These are phyloP conservation scores for Sceloporus undulatus DNA, from an alignment of 2,113 vertebrate species.

Conservation along the genomic window DNA sequence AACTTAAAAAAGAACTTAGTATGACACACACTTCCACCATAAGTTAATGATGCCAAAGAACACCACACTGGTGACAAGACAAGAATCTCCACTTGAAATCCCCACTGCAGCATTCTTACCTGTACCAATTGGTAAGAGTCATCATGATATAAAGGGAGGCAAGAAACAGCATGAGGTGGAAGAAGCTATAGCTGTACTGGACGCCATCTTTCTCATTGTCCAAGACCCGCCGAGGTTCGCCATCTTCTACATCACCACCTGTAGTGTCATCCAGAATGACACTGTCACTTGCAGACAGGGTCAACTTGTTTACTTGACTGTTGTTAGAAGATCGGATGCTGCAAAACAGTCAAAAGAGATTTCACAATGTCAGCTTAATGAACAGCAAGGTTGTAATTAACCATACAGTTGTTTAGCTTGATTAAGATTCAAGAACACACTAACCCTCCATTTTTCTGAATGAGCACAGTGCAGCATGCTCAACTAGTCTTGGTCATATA, in stretches of 20 bases:
- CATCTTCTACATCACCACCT: slow-evolving; percentile 70
- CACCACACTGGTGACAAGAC: background rate
- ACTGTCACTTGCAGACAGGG: slow-evolving; percentile 84
- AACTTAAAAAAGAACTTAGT: background rate
- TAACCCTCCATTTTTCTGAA: background rate
- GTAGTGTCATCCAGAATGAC: slow-evolving; percentile 81
- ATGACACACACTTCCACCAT: background rate
- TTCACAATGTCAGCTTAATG: slow-evolving; percentile 19
- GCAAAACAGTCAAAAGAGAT: slow-evolving; percentile 30
- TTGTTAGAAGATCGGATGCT: slow-evolving; percentile 93
- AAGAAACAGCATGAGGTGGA: slow-evolving; percentile 92
- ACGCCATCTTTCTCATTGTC: slow-evolving; percentile 90
- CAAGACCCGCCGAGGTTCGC: slow-evolving; percentile 75
- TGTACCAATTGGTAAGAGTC: slow-evolving; percentile 97
- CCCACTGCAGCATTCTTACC: slow-evolving; percentile 77
- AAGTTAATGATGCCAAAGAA: background rate
- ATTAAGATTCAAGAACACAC: background rate
- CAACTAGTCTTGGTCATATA: background rate
- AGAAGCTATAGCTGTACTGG: slow-evolving; percentile 92
- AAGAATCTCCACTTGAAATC: background rate
- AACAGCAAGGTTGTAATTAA: background rate
- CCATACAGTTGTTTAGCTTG: background rate
- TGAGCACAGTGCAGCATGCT: background rate
- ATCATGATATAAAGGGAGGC: slow-evolving; percentile 98
- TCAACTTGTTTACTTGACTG: slow-evolving; percentile 94